phyloP scores from a whole-genome alignment of 2,113 vertebrate genomes.

The Sialia sialis region DNA sequence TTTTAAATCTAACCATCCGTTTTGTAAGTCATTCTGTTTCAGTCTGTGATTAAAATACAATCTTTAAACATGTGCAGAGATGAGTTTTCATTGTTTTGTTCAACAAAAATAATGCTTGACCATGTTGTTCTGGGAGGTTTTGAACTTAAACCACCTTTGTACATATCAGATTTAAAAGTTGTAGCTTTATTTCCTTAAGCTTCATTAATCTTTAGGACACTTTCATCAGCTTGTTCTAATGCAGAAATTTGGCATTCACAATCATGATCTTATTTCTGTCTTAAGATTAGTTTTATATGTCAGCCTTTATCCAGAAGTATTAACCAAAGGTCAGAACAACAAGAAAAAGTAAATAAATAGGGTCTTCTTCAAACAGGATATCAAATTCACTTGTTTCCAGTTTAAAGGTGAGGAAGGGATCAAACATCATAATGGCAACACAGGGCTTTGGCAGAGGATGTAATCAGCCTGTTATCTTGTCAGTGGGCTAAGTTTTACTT shows the following conservation, averaged over 20 bases:
- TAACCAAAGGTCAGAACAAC: not conserved
- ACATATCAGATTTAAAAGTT: not conserved
- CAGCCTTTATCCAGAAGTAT: not conserved
- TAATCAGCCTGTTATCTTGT: accelerated
- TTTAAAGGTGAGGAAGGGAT: not conserved
- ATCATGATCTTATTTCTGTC: not conserved
- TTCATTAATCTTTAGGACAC: not conserved
- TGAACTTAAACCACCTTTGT: not conserved
- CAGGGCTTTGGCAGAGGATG: not conserved
- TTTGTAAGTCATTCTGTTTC: constrained; percentile 72
- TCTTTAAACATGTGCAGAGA: constrained; percentile 60
- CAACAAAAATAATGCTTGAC: not conserved
- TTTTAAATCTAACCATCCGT: constrained; percentile 71
- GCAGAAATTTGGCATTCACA: not conserved
- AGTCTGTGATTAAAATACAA: constrained; percentile 67
- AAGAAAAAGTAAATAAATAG: not conserved
- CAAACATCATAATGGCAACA: not conserved
- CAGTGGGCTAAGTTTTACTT: not conserved
- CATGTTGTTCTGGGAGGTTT: not conserved
- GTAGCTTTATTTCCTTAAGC: not conserved
- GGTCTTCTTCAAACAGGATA: not conserved
- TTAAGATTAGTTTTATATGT: not conserved
- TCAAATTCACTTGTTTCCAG: not conserved
- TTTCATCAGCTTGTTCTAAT: not conserved
- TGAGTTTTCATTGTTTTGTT: constrained; percentile 43